phyloP scores from a whole-genome alignment of 2,888 invertebrate species.

The Cosmopolites sordidus region DNA sequence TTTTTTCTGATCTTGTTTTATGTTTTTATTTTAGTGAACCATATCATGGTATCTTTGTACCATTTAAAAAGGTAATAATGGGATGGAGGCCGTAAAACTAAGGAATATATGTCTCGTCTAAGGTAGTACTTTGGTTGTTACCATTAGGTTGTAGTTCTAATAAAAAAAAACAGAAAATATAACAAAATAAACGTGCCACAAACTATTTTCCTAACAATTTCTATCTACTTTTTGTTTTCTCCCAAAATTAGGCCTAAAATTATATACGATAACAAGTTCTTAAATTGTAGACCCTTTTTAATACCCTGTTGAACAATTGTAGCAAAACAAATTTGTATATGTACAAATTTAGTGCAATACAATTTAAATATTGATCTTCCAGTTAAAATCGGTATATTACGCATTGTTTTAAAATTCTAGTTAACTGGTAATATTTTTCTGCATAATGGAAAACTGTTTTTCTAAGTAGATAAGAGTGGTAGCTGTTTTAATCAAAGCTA shows the following conservation, averaged over 20 bases:
- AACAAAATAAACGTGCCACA: conserved; percentile 9
- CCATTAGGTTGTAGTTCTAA: neutral
- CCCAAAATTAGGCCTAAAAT: conserved; percentile 4
- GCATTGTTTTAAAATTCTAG: neutral
- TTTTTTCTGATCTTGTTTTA: conserved; percentile 1
- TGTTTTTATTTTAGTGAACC: conserved; percentile 54
- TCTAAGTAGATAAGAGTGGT: too few relatives aligned
- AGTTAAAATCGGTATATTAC: neutral
- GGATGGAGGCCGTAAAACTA: conserved; percentile 57
- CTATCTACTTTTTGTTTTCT: neutral
- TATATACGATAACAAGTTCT: neutral
- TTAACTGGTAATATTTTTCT: too few relatives aligned
- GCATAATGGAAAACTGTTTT: too few relatives aligned
- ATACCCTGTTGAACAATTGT: too few relatives aligned
- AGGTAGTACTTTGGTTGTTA: conserved; percentile 6
- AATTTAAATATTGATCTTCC: conserved; percentile 11
- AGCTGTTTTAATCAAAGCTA: too few relatives aligned
- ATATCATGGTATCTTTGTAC: conserved; percentile 67
- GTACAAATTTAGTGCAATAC: conserved; percentile 2
- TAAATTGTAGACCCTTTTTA: too few relatives aligned
- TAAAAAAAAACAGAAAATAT: conserved; percentile 5
- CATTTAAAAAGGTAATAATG: conserved; percentile 76
- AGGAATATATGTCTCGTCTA: neutral
- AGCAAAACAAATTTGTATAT: neutral
- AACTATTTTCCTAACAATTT: conserved; percentile 7